Evolutionary conservation across 2,888 invertebrate genomes (phyloP).

Genomic region (Papilio demoleus): DNA sequence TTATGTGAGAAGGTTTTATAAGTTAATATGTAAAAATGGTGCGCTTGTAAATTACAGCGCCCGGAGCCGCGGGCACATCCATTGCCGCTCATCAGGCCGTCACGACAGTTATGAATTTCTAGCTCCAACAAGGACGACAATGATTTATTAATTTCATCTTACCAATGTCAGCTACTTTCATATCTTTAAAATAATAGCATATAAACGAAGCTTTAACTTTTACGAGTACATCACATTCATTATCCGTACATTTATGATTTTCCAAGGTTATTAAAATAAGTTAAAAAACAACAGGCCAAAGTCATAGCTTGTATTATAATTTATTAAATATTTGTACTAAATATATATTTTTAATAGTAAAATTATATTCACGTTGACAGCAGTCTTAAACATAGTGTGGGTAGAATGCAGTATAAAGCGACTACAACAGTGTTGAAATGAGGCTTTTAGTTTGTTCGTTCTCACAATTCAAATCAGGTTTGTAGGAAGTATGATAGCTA

Average conservation of each 20-base stretch:
- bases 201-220: not conserved
- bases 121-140: constrained; percentile 26
- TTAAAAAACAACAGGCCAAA: not conserved
- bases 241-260: not conserved
- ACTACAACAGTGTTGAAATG: constrained; percentile 18
- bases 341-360: not conserved
- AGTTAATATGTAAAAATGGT: constrained; percentile 17
- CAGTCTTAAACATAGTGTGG: not conserved
- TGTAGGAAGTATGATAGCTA: constrained; percentile 23
- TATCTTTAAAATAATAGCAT: not conserved
- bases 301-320: not conserved
- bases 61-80: not conserved
- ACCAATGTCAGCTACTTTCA: constrained; percentile 23
- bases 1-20: constrained; percentile 13
- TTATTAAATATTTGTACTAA: not conserved
- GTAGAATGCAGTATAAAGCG: not conserved
- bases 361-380: not conserved
- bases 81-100: constrained; percentile 19
- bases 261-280: too few species aligned
- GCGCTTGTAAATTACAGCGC: constrained; percentile 14
- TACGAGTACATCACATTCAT: not conserved
- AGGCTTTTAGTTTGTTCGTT: constrained; percentile 20
- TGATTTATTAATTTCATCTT: constrained; percentile 32
- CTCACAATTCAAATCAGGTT: constrained; percentile 20
- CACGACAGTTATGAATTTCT: constrained; percentile 34